These are phyloP conservation scores for Gephyroberyx darwinii DNA, from an alignment of 2,797 vertebrate species.

Conservation along the genomic window DNA sequence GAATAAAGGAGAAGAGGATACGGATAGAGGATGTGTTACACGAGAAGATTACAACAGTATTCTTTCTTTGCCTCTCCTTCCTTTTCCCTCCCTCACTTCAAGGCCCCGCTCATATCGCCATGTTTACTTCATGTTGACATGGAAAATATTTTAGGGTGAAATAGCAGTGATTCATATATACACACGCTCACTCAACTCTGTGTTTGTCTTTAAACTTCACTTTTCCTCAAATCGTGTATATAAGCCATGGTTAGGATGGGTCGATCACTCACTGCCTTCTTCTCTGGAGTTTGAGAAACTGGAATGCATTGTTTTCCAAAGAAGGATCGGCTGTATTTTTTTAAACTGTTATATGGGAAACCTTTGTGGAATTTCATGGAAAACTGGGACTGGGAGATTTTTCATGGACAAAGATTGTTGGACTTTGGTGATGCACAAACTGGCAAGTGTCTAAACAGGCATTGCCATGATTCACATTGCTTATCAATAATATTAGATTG, in stretches of 20 bases:
- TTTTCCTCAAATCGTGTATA: constrained; percentile 83
- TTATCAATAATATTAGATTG: not conserved
- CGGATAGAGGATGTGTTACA: not conserved
- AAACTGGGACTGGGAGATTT: constrained; percentile 23
- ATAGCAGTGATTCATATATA: constrained; percentile 83
- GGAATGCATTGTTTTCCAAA: constrained; percentile 24
- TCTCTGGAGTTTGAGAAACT: constrained; percentile 46
- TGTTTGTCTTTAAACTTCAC: constrained; percentile 84
- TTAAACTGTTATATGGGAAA: constrained; percentile 5
- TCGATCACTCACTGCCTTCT: constrained; percentile 53
- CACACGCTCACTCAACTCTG: constrained; percentile 69
- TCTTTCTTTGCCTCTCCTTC: constrained; percentile 13
- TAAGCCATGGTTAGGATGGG: constrained; percentile 71
- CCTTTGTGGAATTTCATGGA: constrained; percentile 20
- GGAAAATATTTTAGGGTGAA: constrained; percentile 84
- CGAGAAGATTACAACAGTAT: not conserved
- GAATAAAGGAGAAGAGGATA: not conserved
- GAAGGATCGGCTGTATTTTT: constrained; percentile 39
- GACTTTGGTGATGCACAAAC: not conserved
- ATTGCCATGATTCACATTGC: not conserved
- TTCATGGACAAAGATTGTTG: constrained; percentile 16
- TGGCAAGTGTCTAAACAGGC: constrained; percentile 1
- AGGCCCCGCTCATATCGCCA: constrained; percentile 70
- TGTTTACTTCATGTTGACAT: constrained; percentile 82
- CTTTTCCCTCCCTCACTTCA: constrained; percentile 67